Conservation (phyloP, 1,140 invertebrate genomes). For the Drosophila tsacasi region DNA sequence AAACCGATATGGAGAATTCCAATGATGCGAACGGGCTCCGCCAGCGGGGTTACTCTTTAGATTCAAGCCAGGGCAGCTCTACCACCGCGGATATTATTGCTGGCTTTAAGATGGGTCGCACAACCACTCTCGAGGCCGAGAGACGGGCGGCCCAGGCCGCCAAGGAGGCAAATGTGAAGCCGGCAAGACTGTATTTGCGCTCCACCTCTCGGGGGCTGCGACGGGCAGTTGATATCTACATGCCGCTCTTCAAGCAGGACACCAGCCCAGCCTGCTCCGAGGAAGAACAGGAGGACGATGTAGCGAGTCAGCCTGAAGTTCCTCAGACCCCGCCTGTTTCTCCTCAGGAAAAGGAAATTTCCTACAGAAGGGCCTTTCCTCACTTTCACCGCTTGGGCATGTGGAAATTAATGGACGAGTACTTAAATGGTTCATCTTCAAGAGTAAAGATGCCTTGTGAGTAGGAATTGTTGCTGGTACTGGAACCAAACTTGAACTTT, state of each 20-base stretch:
- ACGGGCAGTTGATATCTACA: conserved; percentile 42
- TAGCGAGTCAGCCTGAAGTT: not conserved
- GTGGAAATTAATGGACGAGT: not conserved
- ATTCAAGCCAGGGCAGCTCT: conserved; percentile 12
- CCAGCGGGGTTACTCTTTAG: conserved; percentile 31
- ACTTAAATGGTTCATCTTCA: not conserved
- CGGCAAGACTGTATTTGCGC: conserved; percentile 33
- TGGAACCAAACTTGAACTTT: not conserved
- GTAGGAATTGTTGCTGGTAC: not conserved
- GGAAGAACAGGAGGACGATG: not conserved
- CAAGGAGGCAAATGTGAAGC: conserved; percentile 19
- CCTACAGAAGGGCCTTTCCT: conserved; percentile 17
- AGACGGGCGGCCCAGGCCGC: conserved; percentile 14
- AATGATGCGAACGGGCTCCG: conserved; percentile 12
- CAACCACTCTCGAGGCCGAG: not conserved
- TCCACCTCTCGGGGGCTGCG: conserved; percentile 10
- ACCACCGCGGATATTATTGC: not conserved
- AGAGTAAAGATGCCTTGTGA: too few species aligned
- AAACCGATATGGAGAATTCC: conserved; percentile 29
- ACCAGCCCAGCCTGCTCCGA: not conserved
- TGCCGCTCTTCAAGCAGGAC: conserved; percentile 9
- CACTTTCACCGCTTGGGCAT: conserved; percentile 30
- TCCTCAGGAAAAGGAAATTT: conserved; percentile 11
- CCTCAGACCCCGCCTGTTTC: not conserved
- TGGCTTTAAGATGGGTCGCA: conserved; percentile 15